phyloP scores from a whole-genome alignment of 2,888 invertebrate species.

The Brassicogethes aeneus region DNA sequence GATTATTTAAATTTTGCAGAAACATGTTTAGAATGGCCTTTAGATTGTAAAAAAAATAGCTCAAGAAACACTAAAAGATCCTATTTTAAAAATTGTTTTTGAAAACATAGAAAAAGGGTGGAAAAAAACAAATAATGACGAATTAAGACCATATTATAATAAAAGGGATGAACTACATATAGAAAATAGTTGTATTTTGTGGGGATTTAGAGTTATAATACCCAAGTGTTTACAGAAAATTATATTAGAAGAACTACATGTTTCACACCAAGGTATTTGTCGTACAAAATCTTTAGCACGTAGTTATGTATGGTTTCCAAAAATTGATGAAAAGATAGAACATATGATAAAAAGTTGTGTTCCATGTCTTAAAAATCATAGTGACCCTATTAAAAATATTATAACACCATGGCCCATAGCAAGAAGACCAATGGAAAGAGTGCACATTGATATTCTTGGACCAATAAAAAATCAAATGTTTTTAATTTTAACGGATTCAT shows the following conservation, averaged over 20 bases:
- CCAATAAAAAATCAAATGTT: slow-evolving; percentile 1
- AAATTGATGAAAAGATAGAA: neutral
- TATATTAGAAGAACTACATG: neutral
- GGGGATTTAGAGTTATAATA: slow-evolving; percentile 1
- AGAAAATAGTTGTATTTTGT: slow-evolving; percentile 1
- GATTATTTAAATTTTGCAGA: slow-evolving; percentile 1
- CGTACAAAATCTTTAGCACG: slow-evolving; percentile 1
- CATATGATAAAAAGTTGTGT: slow-evolving; percentile 1
- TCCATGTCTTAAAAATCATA: slow-evolving; percentile 1
- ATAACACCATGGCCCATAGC: slow-evolving; percentile 1
- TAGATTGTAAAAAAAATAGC: neutral
- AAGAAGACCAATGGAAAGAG: neutral
- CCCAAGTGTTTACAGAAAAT: neutral
- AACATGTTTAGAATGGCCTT: slow-evolving; percentile 1
- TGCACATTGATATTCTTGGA: slow-evolving; percentile 2
- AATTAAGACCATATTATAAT: neutral
- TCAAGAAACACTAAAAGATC: neutral
- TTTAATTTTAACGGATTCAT: slow-evolving; percentile 1
- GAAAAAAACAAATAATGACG: neutral
- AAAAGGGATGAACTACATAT: neutral
- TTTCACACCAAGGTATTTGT: neutral
- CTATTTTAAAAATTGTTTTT: slow-evolving; percentile 1
- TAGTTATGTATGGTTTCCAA: neutral
- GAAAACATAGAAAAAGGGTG: neutral
- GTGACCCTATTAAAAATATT: neutral